phyloP scores from a whole-genome alignment of 2,113 vertebrate species.

The Sclerurus mexicanus region DNA sequence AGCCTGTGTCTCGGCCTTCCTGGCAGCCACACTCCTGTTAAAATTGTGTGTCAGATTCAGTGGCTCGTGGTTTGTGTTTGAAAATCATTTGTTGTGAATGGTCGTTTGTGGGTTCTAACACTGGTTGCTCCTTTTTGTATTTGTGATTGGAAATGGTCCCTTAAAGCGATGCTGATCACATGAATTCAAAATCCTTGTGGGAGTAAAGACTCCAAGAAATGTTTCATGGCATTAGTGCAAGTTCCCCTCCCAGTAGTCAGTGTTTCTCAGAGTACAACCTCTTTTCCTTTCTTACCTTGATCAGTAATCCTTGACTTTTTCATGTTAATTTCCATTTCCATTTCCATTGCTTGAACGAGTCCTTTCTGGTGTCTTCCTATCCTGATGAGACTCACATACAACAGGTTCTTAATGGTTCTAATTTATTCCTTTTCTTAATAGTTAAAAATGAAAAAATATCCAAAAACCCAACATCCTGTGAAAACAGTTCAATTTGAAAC shows the following conservation, averaged over 20 bases:
- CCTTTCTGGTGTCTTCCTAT: not conserved
- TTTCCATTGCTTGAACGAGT: not conserved
- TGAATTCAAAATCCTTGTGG: not conserved
- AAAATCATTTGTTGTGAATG: not conserved
- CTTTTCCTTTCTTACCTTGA: not conserved
- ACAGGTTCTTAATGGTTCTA: not conserved
- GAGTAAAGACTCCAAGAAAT: not conserved
- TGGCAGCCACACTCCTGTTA: not conserved
- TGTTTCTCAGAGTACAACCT: not conserved
- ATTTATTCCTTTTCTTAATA: constrained; percentile 3
- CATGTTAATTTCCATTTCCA: not conserved
- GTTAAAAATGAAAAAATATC: not conserved
- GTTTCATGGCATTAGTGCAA: not conserved
- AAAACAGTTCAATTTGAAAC: constrained; percentile 29
- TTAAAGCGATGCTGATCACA: not conserved
- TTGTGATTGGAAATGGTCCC: not conserved
- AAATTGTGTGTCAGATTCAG: not conserved
- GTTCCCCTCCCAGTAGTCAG: not conserved
- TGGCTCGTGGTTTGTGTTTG: not conserved
- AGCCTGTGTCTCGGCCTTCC: not conserved
- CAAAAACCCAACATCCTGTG: not conserved
- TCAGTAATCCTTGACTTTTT: not conserved
- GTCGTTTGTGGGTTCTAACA: not conserved
- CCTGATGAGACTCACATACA: accelerated
- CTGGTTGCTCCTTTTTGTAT: not conserved